Conservation (phyloP, 2,888 invertebrate species). For the Tetropium fuscum region DNA sequence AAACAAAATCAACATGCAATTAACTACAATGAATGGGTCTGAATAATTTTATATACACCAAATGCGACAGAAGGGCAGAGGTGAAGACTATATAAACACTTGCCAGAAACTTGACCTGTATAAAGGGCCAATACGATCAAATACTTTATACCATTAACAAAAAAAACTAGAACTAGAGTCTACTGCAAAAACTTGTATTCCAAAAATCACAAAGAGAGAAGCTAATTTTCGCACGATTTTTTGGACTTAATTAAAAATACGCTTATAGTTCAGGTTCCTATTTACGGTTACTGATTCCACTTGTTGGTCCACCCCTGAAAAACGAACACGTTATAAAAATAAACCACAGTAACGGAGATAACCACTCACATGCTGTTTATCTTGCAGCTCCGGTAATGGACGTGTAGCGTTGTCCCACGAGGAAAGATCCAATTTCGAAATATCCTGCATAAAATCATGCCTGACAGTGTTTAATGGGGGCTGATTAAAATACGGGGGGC, state of each 20-base stretch:
- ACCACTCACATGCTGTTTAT: conserved; percentile 63
- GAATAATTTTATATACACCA: conserved; percentile 59
- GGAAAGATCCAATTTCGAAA: conserved; percentile 57
- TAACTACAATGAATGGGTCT: conserved; percentile 56
- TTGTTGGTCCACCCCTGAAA: conserved; percentile 69
- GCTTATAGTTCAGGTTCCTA: conserved; percentile 58
- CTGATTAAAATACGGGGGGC: conserved; percentile 52
- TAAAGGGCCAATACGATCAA: conserved; percentile 45
- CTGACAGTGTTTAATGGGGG: conserved; percentile 53
- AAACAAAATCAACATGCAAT: conserved; percentile 63
- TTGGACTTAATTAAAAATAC: conserved; percentile 59
- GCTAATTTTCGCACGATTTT: conserved; percentile 60
- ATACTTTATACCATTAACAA: conserved; percentile 43
- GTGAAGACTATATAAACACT: conserved; percentile 43
- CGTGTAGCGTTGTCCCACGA: conserved; percentile 57
- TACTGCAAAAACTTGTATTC: conserved; percentile 62
- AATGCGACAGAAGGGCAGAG: conserved; percentile 55
- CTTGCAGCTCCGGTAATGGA: conserved; percentile 61
- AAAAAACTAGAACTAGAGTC: conserved; percentile 51
- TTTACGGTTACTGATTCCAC: conserved; percentile 65
- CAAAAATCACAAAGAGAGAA: conserved; percentile 63
- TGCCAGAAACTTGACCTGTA: conserved; percentile 45
- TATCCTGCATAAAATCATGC: conserved; percentile 58
- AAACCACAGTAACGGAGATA: too few species aligned
- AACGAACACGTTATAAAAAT: too few species aligned